Percentiles rank a stretch among this genome's conserved stretches.
Conservation (phyloP, 2,888 invertebrate genomes). For the Zygothrica quintamaculata region DNA sequence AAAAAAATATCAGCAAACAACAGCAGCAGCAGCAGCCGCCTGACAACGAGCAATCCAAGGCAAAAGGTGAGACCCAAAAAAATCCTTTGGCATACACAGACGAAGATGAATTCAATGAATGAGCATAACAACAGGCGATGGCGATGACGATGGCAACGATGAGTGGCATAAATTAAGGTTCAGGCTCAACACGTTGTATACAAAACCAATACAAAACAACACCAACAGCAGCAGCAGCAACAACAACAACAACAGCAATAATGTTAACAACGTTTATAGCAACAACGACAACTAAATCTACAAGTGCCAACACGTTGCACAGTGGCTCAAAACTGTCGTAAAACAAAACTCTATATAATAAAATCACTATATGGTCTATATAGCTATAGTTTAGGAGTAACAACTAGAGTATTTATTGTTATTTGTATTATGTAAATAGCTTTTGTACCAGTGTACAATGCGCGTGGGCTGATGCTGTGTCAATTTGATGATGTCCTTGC, state of each 20-base stretch:
- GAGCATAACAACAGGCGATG: constrained; percentile 9
- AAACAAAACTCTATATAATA: no score
- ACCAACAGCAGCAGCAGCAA: constrained; percentile 12
- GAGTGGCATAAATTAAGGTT: constrained; percentile 74
- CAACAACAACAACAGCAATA: constrained; percentile 39
- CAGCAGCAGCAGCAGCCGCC: constrained; percentile 14
- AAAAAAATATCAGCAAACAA: constrained; percentile 11
- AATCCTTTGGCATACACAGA: constrained; percentile 77
- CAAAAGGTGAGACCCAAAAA: constrained; percentile 68
- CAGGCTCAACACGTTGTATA: constrained; percentile 64
- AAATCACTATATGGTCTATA: no score
- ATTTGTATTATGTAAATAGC: neutral
- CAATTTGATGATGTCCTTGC: constrained; percentile 72
- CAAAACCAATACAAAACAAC: constrained; percentile 41
- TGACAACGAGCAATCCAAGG: constrained; percentile 42
- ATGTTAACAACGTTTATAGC: constrained; percentile 25
- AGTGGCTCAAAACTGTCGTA: constrained; percentile 22
- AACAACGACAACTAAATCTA: constrained; percentile 47
- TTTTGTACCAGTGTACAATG: constrained; percentile 36
- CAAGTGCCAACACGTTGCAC: constrained; percentile 64
- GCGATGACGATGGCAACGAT: constrained; percentile 31
- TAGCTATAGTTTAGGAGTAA: no score
- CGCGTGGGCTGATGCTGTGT: constrained; percentile 48
- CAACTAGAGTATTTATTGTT: no score
- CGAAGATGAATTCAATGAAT: constrained; percentile 43